phyloP scores from a whole-genome alignment of 2,888 invertebrate genomes.

The Loripinus fragilis region DNA sequence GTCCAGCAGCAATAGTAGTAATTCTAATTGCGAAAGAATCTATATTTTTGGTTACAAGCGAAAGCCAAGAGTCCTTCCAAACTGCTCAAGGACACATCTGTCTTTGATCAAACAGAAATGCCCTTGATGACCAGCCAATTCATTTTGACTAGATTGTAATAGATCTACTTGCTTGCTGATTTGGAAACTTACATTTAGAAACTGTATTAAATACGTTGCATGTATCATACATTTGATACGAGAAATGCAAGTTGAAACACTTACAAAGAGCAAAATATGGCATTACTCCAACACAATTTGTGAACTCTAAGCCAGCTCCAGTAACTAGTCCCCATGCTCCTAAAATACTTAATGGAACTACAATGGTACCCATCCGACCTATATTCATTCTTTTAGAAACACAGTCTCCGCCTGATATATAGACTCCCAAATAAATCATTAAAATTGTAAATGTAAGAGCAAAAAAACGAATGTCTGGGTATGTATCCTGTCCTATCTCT shows the following conservation, averaged over 20 bases:
- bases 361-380: constrained; percentile 37
- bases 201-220: no score
- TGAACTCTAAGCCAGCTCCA: constrained; percentile 43
- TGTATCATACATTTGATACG: no score
- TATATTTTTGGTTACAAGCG: no score
- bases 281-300: constrained; percentile 42
- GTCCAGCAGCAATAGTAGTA: no score
- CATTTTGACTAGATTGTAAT: no score
- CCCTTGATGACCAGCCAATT: no score
- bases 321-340: constrained; percentile 48
- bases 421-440: constrained; percentile 40
- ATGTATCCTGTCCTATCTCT: constrained; percentile 45
- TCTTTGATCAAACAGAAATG: no score
- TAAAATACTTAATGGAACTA: constrained; percentile 35
- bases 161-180: no score
- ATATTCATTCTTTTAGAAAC: constrained; percentile 46
- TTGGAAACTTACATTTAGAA: no score
- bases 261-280: constrained; percentile 45
- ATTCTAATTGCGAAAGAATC: no score
- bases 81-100: no score
- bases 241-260: background rate
- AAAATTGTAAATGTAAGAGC: constrained; percentile 44
- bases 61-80: no score
- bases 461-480: constrained; percentile 46
- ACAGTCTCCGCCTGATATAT: constrained; percentile 46